Conservation (phyloP, 2,113 vertebrate genomes). For the Hirundichthys speculiger region DNA sequence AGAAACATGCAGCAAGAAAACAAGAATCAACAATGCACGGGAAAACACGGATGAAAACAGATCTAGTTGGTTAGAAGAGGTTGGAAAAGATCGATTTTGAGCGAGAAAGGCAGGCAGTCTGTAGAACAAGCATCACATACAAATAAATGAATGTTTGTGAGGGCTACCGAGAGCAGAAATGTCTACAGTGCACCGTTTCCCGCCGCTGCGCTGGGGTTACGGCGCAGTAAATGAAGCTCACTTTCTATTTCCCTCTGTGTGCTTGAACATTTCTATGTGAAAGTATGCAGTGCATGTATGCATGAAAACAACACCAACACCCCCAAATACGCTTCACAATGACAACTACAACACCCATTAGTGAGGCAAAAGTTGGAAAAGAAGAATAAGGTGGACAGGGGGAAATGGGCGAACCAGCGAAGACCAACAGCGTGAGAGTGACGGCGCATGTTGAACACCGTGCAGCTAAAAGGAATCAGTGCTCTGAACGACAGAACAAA, state of each 20-base stretch:
- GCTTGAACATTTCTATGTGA: conserved; percentile 1
- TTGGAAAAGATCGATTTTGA: conserved; percentile 31
- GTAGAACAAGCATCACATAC: conserved; percentile 9
- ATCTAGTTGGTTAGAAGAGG: conserved; percentile 13
- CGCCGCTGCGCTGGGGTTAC: neutral
- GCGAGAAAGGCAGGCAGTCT: conserved; percentile 18
- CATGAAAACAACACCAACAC: conserved; percentile 18
- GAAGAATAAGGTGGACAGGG: conserved; percentile 23
- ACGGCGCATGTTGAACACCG: conserved; percentile 15
- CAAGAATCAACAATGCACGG: neutral
- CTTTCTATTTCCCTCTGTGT: conserved; percentile 4
- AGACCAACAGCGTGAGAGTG: conserved; percentile 30
- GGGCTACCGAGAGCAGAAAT: too few species aligned
- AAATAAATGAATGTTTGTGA: neutral
- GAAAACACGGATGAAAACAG: neutral
- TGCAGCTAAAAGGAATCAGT: conserved; percentile 50
- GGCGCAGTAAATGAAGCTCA: conserved; percentile 12
- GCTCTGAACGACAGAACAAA: conserved; percentile 12
- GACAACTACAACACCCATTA: conserved; percentile 55
- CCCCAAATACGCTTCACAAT: conserved; percentile 24
- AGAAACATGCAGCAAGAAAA: conserved; percentile 30
- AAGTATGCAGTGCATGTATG: neutral
- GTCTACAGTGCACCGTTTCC: neutral
- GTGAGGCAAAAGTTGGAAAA: conserved; percentile 40
- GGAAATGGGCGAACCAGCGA: conserved; percentile 43